Base-by-base conservation (phyloP, 37 sponge, comb jelly and placozoan species). In the Amphimedon queenslandica region DNA sequence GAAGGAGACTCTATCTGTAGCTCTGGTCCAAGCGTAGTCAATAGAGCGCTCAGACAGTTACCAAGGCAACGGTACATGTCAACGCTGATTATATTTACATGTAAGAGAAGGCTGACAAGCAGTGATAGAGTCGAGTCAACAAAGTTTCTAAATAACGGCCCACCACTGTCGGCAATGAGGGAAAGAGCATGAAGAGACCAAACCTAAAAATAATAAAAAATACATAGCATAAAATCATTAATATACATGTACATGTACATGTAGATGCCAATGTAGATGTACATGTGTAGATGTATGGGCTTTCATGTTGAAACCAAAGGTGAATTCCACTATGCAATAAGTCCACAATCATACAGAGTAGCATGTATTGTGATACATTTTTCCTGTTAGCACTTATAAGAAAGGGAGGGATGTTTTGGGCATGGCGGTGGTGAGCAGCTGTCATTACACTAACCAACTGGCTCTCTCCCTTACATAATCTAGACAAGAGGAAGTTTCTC, bases 21-120 rank as follows among this genome's bases (percentile, higher is more conserved):
- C 79, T 97, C 99, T 4, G 99, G 99, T 16, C 99, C 99, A 56
- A 97, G 87, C 8, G 93, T 85, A 28, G 94, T 94, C 72, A 97
- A 76, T 41, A 97, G 87, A 23, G 99, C 84, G 36, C 88, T 87
- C 58, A 97, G 83, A 69, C 95, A 94, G 61, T 91, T 88, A 5
- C 90, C 94, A 58, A 94, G 87, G 56, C 92, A 91, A 65, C 85
- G 94, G 80, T 91, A 73, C 36, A 97, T 84, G 42, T 88, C 90
- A 32, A 84, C 82, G 6, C 70, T 42, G 6, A 72, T 71, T 21
- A 75, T 37, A 42, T 92, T 77, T 18, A 84, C 80, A 56, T 89
- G 78, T 64, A 88, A 56, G 0, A 97, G 87, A 2, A 94, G 85
- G 51, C 73, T 51, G 73, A 81, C 73, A 56, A 94, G 81, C 30